These are phyloP conservation scores for Falco rusticolus DNA, from an alignment of 2,797 vertebrate genomes.

Conservation along the genomic window DNA sequence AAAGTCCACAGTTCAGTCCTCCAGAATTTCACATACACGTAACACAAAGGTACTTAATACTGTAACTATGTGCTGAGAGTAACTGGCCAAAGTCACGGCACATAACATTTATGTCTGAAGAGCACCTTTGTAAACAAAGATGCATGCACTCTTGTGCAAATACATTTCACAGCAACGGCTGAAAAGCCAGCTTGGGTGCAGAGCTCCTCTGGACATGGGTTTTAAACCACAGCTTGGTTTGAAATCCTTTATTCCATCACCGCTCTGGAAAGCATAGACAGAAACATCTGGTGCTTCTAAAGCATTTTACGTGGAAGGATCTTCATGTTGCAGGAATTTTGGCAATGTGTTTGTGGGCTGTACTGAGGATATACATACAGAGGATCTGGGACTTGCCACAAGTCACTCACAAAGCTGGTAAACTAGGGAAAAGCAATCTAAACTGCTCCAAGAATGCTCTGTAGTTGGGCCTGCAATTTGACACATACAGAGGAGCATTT, in stretches of 20 bases:
- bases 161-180: background rate
- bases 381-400: background rate
- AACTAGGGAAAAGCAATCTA: background rate
- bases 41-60: background rate
- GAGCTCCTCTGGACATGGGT: background rate
- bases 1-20: background rate
- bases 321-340: background rate
- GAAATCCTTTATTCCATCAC: background rate
- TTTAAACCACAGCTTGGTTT: background rate
- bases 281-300: background rate
- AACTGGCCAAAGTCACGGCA: background rate
- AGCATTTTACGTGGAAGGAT: background rate
- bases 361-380: background rate
- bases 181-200: background rate
- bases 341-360: background rate
- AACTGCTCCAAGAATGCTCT: background rate
- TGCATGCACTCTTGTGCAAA: fast-evolving
- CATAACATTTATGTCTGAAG: background rate
- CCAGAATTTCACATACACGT: background rate
- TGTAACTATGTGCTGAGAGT: background rate
- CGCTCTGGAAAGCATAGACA: background rate
- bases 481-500: background rate
- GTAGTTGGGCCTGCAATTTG: background rate
- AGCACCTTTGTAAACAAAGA: background rate
- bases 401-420: background rate